Evolutionary conservation across 1,140 invertebrate genomes (phyloP), one percentile per base, ranked within the genome.

Genomic region (Drosophila bipectinata): DNA sequence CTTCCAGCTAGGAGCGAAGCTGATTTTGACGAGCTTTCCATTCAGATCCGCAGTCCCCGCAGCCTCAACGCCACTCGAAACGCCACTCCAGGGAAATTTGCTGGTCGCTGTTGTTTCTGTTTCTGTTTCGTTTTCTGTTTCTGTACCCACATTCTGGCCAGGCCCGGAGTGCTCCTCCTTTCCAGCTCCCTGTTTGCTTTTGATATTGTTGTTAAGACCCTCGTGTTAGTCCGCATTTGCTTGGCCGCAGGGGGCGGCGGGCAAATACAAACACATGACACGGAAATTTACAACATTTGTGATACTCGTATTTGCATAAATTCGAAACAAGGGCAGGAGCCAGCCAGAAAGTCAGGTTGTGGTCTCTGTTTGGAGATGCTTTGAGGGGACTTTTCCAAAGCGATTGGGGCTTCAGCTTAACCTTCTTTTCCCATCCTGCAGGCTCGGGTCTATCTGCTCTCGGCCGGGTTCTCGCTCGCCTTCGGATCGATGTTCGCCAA

Each of bases 401-500:
- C 21, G 21, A 21, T 21, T 21, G 21, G 21, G 21, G 21, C 21
- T 21, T 21, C 21, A 21, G 21, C 2, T 3, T 21, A 21, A 21
- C 21, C 1, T 21, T 1, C 21, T 21, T 21, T 21, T 21, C 1
- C 3, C 21, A 34, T 24, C 18, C 0, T 37, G 14, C 92, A 98
- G 97, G 95, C 96, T 37, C 94, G 97, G 85, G 97, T 97, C 26
- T 97, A 97, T 92, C 93, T 98, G 28, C 92, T 98, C n/a, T 97
- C 96, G 9, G 95, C 96, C 34, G 97, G 96, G 26, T 97, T 97
- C 91, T 97, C 96, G 0, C 90, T 98, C 49, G 96, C 96, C 21
- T 98, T 97, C 85, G 97, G 97, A 21, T 97, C 96, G 6, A 97
- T 97, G 95, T 97, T 97, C 91, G 96, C 96, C 1, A 98, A 98